Evolutionary conservation across 2,113 vertebrate species (phyloP).

Genomic region (Tachysurus vachellii): DNA sequence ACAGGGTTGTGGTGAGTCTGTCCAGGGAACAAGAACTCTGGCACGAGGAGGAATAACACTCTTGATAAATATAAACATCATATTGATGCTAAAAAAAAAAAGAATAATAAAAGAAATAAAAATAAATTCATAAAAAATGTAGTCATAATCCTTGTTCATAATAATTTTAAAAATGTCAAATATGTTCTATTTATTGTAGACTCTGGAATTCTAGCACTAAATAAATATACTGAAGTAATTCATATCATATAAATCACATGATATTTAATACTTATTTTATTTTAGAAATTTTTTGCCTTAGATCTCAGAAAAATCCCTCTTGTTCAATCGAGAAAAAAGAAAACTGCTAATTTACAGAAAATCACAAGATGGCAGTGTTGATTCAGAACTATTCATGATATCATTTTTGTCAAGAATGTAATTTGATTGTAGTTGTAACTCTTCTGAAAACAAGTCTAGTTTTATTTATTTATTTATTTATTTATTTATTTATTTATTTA

Average conservation of each 20-base stretch:
- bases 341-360: background rate
- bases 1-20: background rate
- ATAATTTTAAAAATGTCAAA: background rate
- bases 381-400: background rate
- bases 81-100: background rate
- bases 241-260: background rate
- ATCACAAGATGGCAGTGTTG: slow-evolving; percentile 54
- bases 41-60: background rate
- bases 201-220: background rate
- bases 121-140: too few relatives aligned
- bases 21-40: background rate
- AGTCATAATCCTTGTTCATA: too few relatives aligned
- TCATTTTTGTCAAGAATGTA: background rate
- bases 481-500: background rate
- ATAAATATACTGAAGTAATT: background rate
- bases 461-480: background rate
- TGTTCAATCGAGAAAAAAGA: too few relatives aligned
- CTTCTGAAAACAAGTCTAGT: background rate
- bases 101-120: background rate
- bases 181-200: background rate
- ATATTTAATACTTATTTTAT: background rate
- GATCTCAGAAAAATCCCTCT: background rate
- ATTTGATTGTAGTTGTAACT: background rate
- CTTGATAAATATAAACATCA: background rate
- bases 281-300: background rate